Percentiles rank a stretch among this genome's conserved stretches.
Conservation (phyloP, 2,888 invertebrate species). For the Saturnia japonica region DNA sequence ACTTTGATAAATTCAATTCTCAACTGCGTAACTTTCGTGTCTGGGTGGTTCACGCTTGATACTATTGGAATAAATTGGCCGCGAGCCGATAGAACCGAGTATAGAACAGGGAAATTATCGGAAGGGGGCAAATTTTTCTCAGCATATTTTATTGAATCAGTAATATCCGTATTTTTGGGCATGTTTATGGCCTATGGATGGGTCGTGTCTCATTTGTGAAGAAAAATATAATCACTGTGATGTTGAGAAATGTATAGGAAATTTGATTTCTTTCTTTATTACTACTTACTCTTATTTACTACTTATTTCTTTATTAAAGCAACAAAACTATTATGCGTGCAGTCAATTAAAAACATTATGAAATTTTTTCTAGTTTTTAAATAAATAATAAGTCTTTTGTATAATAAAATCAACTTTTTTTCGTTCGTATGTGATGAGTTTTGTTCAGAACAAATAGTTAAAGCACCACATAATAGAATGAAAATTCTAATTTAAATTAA, state of each 20-base stretch:
- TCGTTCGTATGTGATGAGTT: no score
- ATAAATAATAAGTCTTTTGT: neutral
- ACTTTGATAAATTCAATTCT: conserved; percentile 80
- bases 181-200: conserved; percentile 44
- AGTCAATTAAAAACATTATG: no score
- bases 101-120: conserved; percentile 55
- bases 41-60: conserved; percentile 72
- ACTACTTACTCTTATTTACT: no score
- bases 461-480: no score
- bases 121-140: conserved; percentile 46
- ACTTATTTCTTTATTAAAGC: no score
- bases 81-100: conserved; percentile 52
- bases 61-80: conserved; percentile 77
- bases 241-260: conserved; percentile 11
- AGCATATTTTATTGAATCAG: conserved; percentile 49
- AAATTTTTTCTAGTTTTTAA: neutral
- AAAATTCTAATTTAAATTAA: neutral
- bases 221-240: conserved; percentile 40
- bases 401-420: no score
- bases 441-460: no score
- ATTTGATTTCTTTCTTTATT: neutral
- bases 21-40: conserved; percentile 70
- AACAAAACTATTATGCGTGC: no score
- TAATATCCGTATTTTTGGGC: conserved; percentile 49
- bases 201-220: conserved; percentile 37